Evolutionary conservation across 2,888 invertebrate genomes (phyloP).

Genomic region (Tetheella fluctuosa): DNA sequence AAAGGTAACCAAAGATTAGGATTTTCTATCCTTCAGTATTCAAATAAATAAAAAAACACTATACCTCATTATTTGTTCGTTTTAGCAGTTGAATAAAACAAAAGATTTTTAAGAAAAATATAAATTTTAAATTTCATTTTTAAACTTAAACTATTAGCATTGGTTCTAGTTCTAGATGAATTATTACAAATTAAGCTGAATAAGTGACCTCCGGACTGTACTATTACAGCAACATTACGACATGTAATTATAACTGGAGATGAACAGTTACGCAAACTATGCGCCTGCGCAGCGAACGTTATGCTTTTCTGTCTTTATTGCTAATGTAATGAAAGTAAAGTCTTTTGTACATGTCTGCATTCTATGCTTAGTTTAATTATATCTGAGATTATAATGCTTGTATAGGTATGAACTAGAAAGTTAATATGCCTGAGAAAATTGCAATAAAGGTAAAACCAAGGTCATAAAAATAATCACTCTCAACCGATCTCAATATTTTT

Average conservation of each 20-base stretch:
- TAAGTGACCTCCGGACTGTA: background rate
- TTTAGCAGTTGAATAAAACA: too few species aligned
- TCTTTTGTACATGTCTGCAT: background rate
- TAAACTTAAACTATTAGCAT: too few species aligned
- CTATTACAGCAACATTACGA: conserved; percentile 7
- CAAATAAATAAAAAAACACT: too few species aligned
- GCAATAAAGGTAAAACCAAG: too few species aligned
- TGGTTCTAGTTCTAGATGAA: too few species aligned
- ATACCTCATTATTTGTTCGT: too few species aligned
- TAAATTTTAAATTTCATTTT: too few species aligned
- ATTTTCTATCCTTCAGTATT: too few species aligned
- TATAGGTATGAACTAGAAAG: background rate
- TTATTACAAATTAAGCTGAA: background rate
- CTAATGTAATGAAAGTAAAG: conserved; percentile 8
- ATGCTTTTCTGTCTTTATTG: background rate
- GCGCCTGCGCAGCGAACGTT: background rate
- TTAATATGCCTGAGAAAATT: background rate
- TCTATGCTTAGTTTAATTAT: background rate
- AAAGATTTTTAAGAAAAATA: too few species aligned
- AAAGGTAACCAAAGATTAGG: too few species aligned
- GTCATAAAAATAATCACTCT: too few species aligned
- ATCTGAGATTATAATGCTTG: background rate
- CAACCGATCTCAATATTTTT: too few species aligned
- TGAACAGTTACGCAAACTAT: conserved; percentile 10
- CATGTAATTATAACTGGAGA: conserved; percentile 10